phyloP scores from a whole-genome alignment of 1,140 invertebrate species.

The Zaprionus capensis region DNA sequence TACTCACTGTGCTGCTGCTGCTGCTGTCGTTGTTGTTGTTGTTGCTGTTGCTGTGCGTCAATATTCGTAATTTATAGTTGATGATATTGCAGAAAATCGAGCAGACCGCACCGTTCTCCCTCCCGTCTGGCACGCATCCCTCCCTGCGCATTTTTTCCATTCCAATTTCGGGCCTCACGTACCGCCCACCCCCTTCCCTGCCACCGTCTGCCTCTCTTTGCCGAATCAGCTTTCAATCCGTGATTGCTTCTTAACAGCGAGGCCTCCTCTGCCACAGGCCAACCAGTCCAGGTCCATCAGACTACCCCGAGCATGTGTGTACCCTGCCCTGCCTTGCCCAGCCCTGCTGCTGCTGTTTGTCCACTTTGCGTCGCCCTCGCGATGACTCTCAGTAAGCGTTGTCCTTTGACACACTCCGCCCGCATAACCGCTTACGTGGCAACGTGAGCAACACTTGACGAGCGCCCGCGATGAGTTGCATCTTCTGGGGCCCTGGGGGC shows the following conservation, averaged over 20 bases:
- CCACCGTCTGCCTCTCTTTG: conserved; percentile 42
- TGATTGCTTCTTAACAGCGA: conserved; percentile 77
- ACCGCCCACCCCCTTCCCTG: conserved; percentile 6
- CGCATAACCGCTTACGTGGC: conserved; percentile 39
- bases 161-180: conserved; percentile 31
- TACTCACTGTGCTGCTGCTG: conserved; percentile 46
- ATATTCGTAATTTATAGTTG: conserved; percentile 83
- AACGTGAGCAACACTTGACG: conserved; percentile 6
- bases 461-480: conserved; percentile 1
- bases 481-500: neutral
- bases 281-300: neutral
- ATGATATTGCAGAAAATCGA: conserved; percentile 79
- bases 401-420: conserved; percentile 26
- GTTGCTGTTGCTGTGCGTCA: conserved; percentile 62
- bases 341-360: conserved; percentile 22
- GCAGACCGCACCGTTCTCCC: neutral
- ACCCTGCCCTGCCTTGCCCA: neutral
- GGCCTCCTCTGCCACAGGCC: neutral
- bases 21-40: conserved; percentile 33
- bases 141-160: conserved; percentile 26
- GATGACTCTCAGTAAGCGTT: conserved; percentile 61
- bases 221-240: conserved; percentile 80
- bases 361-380: conserved; percentile 24
- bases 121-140: conserved; percentile 1
- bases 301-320: neutral